A percentile compares a stretch with the other conserved stretches of the same genome.
phyloP scores from a whole-genome alignment of 2,113 vertebrate genomes.

The Stomatorhinus ivindoensis region DNA sequence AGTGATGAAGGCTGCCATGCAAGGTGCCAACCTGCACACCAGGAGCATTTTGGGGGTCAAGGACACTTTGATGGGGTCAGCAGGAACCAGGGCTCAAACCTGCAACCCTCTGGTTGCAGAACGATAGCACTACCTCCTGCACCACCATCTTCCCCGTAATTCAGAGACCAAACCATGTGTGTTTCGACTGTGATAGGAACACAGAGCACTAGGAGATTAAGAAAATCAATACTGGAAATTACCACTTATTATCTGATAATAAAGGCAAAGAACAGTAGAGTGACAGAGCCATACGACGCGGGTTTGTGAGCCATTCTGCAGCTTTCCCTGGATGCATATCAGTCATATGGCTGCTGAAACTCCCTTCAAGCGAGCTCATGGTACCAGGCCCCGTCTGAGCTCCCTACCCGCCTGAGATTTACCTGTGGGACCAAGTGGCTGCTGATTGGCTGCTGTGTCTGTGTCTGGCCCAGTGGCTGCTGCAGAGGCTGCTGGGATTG shows the following conservation, averaged over 20 bases:
- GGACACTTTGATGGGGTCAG: too few species aligned
- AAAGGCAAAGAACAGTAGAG: not conserved
- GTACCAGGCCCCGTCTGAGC: not conserved
- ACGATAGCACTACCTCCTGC: too few species aligned
- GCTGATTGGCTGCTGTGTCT: conserved; percentile 61
- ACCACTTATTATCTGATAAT: not conserved
- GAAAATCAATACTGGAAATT: not conserved
- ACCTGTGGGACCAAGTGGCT: conserved; percentile 74
- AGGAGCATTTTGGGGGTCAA: too few species aligned
- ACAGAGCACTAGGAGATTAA: not conserved
- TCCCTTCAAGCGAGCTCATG: not conserved
- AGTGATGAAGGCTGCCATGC: too few species aligned
- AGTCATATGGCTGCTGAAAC: not conserved
- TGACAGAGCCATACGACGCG: not conserved
- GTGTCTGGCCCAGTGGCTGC: conserved; percentile 22
- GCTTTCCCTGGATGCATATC: not conserved
- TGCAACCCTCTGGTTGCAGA: too few species aligned
- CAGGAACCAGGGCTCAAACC: too few species aligned
- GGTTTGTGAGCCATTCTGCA: not conserved
- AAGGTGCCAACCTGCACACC: too few species aligned
- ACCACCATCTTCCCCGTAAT: not conserved
- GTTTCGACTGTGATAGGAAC: not conserved
- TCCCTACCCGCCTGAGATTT: not conserved
- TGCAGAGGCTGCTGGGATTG: conserved; percentile 60
- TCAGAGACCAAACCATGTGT: not conserved